A percentile compares a stretch with the other conserved stretches of the same genome.
Evolutionary conservation across 2,888 invertebrate species (phyloP).

Genomic region (Herminia tarsipennalis): DNA sequence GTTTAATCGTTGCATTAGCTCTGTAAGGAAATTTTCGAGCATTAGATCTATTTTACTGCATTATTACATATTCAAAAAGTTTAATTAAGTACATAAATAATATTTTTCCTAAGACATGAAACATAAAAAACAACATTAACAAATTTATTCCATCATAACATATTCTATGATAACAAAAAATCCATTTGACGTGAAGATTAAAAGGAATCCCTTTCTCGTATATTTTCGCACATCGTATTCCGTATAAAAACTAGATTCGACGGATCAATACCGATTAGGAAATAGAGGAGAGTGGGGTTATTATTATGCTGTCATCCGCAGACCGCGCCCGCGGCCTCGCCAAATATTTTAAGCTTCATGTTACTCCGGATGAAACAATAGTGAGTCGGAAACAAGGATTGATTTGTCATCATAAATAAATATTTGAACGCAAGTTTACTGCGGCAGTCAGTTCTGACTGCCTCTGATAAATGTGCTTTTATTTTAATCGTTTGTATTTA

Average conservation of each 20-base stretch:
- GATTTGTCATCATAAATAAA: constrained; percentile 36
- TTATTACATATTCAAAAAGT: too few relatives aligned
- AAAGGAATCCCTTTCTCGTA: neutral
- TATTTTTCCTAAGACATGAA: too few relatives aligned
- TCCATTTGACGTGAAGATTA: neutral
- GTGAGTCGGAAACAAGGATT: constrained; percentile 30
- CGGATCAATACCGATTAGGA: constrained; percentile 50
- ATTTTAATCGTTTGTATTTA: constrained; percentile 1
- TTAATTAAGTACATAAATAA: too few relatives aligned
- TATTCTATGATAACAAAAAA: constrained; percentile 2
- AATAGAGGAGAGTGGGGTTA: constrained; percentile 43
- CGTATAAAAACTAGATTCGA: constrained; percentile 26
- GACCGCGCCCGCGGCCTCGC: constrained; percentile 31
- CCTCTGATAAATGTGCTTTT: constrained; percentile 7
- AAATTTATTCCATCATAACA: constrained; percentile 2
- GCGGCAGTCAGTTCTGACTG: constrained; percentile 13
- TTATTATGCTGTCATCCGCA: constrained; percentile 58
- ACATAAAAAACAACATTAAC: neutral
- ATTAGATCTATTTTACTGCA: too few relatives aligned
- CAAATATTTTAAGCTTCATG: constrained; percentile 46
- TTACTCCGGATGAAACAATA: constrained; percentile 40
- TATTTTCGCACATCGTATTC: constrained; percentile 3
- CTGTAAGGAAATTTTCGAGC: too few relatives aligned
- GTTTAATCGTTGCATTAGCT: too few relatives aligned
- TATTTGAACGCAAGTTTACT: constrained; percentile 35